A percentile compares a stretch with the other conserved stretches of the same genome.
phyloP scores from a whole-genome alignment of 2,113 vertebrate species.

The Mastomys coucha region DNA sequence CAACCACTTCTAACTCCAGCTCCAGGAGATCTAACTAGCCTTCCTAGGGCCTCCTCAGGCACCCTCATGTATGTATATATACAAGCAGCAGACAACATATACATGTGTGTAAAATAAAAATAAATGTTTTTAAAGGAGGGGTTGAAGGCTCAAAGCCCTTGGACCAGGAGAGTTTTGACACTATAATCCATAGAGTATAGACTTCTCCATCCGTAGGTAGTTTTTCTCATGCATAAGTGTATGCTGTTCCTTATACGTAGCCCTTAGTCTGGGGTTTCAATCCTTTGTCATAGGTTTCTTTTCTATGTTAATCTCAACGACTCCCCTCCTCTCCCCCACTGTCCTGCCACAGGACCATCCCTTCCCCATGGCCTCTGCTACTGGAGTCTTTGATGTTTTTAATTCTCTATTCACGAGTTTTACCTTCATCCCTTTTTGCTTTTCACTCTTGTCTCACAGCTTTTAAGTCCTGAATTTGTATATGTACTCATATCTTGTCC shows the following conservation, averaged over 20 bases:
- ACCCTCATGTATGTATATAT: background rate
- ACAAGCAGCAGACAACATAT: background rate
- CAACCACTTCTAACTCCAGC: background rate
- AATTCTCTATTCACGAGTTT: slow-evolving; percentile 1
- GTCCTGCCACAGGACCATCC: background rate
- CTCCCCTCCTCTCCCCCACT: background rate
- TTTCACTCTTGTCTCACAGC: background rate
- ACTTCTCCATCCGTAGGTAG: background rate
- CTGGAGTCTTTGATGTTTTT: slow-evolving; percentile 38
- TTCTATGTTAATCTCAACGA: background rate
- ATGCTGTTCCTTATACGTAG: background rate
- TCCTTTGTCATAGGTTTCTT: background rate
- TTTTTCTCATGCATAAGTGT: background rate
- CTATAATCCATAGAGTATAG: background rate
- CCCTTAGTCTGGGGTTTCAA: background rate
- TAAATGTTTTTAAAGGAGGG: background rate
- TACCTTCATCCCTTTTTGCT: background rate
- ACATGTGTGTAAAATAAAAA: background rate
- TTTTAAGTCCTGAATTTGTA: background rate
- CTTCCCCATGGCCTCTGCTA: background rate
- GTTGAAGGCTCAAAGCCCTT: background rate
- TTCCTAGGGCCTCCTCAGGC: background rate
- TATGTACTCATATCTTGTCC: background rate
- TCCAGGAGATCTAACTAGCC: background rate
- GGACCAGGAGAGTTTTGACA: background rate